Percentiles rank a stretch among this genome's conserved stretches.
Evolutionary conservation across 2,888 invertebrate species (phyloP).

Genomic region (Graphium colonna): DNA sequence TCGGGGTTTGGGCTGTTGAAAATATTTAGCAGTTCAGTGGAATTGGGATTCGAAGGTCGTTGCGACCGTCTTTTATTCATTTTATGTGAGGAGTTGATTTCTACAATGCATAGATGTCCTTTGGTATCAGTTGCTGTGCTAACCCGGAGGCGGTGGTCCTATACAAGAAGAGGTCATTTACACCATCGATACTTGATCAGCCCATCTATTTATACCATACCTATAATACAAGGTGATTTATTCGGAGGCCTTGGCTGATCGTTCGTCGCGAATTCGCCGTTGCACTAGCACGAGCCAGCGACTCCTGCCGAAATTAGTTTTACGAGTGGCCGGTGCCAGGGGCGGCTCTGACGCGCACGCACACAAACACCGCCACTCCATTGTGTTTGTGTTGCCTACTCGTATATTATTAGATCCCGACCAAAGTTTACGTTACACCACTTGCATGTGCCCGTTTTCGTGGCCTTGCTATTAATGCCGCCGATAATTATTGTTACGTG

Average conservation of each 20-base stretch:
- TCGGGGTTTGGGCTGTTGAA: not conserved
- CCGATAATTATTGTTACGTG: constrained; percentile 33
- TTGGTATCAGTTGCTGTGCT: too few species aligned
- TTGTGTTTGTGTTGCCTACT: constrained; percentile 63
- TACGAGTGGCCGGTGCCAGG: constrained; percentile 61
- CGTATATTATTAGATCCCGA: constrained; percentile 67
- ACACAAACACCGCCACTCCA: constrained; percentile 63
- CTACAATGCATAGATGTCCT: too few species aligned
- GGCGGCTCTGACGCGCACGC: constrained; percentile 59
- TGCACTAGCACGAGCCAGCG: constrained; percentile 47
- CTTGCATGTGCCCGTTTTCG: constrained; percentile 53
- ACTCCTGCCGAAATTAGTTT: constrained; percentile 67
- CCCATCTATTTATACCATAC: too few species aligned
- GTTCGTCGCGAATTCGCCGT: constrained; percentile 40
- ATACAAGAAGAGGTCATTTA: too few species aligned
- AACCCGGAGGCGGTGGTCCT: too few species aligned
- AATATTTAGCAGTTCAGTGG: too few species aligned
- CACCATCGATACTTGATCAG: too few species aligned
- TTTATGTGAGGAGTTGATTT: too few species aligned
- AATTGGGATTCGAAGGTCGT: too few species aligned
- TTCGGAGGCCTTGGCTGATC: too few species aligned
- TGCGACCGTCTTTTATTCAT: too few species aligned
- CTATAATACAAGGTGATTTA: too few species aligned
- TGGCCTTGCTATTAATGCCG: constrained; percentile 54
- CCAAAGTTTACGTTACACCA: constrained; percentile 56